Evolutionary conservation across 2,888 invertebrate genomes (phyloP), one percentile per base, ranked within the genome.

Genomic region (Dryobotodes eremita): DNA sequence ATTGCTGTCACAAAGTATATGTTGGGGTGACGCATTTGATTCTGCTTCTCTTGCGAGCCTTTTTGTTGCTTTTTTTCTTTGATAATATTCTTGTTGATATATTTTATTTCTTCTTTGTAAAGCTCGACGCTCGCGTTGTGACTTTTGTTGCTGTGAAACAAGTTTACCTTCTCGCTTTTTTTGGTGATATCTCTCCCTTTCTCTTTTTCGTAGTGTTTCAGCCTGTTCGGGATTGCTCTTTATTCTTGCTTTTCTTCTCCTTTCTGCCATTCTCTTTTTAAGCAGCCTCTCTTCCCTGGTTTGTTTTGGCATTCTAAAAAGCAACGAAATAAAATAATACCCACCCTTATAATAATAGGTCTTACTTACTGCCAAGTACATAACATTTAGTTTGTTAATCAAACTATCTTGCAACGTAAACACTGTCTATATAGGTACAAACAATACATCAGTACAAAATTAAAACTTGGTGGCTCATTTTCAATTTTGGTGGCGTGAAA

Each of bases 201-300:
- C 68, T 68, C 50, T 46, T 46, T 65, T 65, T 46, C 53, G 62
- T 42, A 62, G 62, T 36, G 42, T 31, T 61, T n/a, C 20, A 13
- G 64, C 64, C 23, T 64, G 48, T 68, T 68, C 50, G 20, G 50
- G 50, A 68, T 68, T 50, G 20, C 68, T 50, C 31, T 53, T 68
- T 53, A 71, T 71, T 71, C 42, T 57, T 17, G 57, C 42, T 57
- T 71, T 71, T 57, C 57, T 57, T 57, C n/a, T 57, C 57, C 36
- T 57, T 57, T 57, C 57, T n/a, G 70, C 57, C 57, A 71, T 10
- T 42, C 70, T 57, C n/a, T 71, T 71, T 57, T 71, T 57, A 57
- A 57, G 17, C 17, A 36, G 57, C 57, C 42, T 70, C 15, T 42
- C 42, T 55, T 71, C 42, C 11, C n/a, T 57, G 42, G n/a, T 57